Base-by-base conservation (phyloP, 2,113 vertebrate species). In the Psittacula cyanocephala region DNA sequence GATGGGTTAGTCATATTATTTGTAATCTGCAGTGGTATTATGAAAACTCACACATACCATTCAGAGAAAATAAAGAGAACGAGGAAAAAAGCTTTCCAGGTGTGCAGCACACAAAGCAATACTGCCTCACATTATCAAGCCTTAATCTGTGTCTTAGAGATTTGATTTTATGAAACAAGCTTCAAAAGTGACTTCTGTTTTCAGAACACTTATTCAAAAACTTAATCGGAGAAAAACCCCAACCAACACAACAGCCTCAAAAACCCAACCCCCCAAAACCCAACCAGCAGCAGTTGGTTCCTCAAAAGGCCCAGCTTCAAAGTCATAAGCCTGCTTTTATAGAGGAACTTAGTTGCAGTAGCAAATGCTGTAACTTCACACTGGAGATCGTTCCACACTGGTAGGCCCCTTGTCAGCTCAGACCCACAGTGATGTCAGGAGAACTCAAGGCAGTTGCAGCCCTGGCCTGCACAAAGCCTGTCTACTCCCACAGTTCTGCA, bases 311-410 rank as follows among this genome's bases (percentile, higher is more conserved):
- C 4, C 0, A 0, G 28, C 59, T 83, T 67, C 77, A 41, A 70
- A 86, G 83, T 18, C 41, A 59, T 11, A 33, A n/a, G 37, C 7
- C 72, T 62, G 49, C 28, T 84, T 29, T 67, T 22, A 18, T 9
- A 39, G 24, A 35, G 52, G 53, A 67, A 44, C 33, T 59, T 72
- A 7, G 10, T 53, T 1, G 2, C 29, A 7, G 18, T 37, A 64
- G 41, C 6, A 28, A 43, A 75, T 0, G 0, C 44, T 35, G 2
- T 10, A 65, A 29, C 1, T 1, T 23, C 41, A 44, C 33, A 9
- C 22, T 37, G 43, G 23, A 39, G 57, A 33, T 18, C 0, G 0
- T 49, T 90, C 55, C 46, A n/a, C 2, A 3, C 0, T 7, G 13
- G 8, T 4, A 17, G 17, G 63, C 24, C 59, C 29, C 47, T 31